Evolutionary conservation across 2,888 invertebrate genomes (phyloP), one percentile per base, ranked within the genome.

Genomic region (Zygaena filipendulae): DNA sequence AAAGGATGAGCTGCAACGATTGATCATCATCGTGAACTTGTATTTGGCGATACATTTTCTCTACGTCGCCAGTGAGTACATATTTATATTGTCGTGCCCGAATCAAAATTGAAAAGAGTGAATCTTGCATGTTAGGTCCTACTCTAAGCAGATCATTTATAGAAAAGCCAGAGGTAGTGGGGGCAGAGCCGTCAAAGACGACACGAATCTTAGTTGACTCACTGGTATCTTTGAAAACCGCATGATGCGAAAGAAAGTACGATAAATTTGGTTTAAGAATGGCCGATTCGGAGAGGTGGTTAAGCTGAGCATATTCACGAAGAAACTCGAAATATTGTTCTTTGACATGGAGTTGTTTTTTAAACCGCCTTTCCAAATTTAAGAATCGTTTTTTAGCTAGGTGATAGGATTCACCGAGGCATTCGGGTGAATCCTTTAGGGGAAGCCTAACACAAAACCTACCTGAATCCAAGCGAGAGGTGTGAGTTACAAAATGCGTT

Each of bases 161-260:
- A 3, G 59, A 56, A 3, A 29, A 11, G 0, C 50, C 54, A 0
- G 42, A 38, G 1, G 36, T 22, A 2, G 52, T 29, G 13, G 33
- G 37, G 3, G 40, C 39, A 1, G 54, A 52, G 1, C 46, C 55
- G 19, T 58, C 49, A 34, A 54, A 56, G 0, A 59, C 57, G 0
- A 59, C 53, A 4, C 54, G 26, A 0, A 53, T 11, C 14, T 51
- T 52, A 0, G 54, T 55, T 0, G 55, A 56, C 5, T 46, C 36
- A 27, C 51, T 53, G 3, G 35, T 29, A 6, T 45, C 29, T 10
- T 49, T 49, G 0, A 55, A 25, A 1, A 67, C 55, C 1, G 49
- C 44, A 28, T 59, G 60, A 40, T 67, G 63, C 16, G 52, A 54
- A 11, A 64, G 30, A 40, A 45, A 59, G 35, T 51, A 56, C 1